Percentiles rank a stretch among this genome's conserved stretches.
phyloP scores from a whole-genome alignment of 2,888 invertebrate genomes.

The Buathra laborator region DNA sequence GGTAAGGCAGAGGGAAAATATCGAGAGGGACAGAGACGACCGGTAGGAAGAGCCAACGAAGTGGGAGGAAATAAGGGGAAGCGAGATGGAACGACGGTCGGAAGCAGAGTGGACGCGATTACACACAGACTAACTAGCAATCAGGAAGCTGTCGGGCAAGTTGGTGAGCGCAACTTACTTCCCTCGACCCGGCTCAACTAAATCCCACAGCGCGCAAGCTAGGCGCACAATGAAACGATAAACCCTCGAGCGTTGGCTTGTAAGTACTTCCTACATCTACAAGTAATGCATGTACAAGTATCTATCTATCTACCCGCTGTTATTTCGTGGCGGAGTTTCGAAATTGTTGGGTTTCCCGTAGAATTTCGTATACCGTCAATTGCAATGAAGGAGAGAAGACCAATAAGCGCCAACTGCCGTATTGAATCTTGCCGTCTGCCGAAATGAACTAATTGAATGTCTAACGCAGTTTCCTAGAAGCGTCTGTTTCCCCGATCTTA shows the following conservation, averaged over 20 bases:
- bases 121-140: constrained; percentile 80
- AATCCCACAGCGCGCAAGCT: constrained; percentile 68
- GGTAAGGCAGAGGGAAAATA: constrained; percentile 13
- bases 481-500: neutral
- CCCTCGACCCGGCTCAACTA: constrained; percentile 70
- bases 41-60: constrained; percentile 27
- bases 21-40: constrained; percentile 27
- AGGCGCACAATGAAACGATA: constrained; percentile 72
- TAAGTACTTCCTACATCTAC: constrained; percentile 52
- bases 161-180: constrained; percentile 78
- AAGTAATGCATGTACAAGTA: constrained; percentile 22
- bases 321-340: constrained; percentile 16
- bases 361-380: constrained; percentile 37
- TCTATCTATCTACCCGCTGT: constrained; percentile 25
- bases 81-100: constrained; percentile 69
- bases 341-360: constrained; percentile 48
- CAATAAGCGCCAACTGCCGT: constrained; percentile 12
- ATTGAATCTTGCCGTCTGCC: constrained; percentile 11
- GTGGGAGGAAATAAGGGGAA: constrained; percentile 35
- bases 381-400: constrained; percentile 3
- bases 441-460: constrained; percentile 13
- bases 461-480: too few relatives aligned
- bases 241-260: constrained; percentile 66
- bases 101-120: constrained; percentile 77
- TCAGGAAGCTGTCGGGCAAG: constrained; percentile 81